Conservation (phyloP, 1,140 invertebrate genomes). For the Elymnias hypermnestra region DNA sequence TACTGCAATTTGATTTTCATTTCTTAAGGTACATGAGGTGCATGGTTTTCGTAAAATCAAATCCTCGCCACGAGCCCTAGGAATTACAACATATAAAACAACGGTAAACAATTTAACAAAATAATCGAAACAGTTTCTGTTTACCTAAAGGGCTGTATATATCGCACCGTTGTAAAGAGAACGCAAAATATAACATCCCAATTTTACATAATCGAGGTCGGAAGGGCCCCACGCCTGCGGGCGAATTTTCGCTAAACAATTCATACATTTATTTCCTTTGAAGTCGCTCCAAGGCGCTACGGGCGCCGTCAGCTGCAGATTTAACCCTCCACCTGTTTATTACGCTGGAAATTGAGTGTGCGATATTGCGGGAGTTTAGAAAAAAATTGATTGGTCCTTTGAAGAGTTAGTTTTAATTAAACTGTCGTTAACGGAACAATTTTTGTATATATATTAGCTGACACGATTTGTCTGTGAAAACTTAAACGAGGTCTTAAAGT, state of each 20-base stretch:
- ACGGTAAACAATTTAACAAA: no score
- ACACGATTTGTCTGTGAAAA: no score
- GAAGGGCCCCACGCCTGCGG: conserved; percentile 39
- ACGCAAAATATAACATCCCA: conserved; percentile 17
- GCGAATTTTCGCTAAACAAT: conserved; percentile 66
- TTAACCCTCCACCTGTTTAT: conserved; percentile 55
- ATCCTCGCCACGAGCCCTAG: no score
- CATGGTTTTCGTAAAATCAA: no score
- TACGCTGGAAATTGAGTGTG: conserved; percentile 46
- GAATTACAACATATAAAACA: no score
- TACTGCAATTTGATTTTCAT: no score
- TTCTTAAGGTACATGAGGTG: no score
- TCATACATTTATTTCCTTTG: conserved; percentile 71
- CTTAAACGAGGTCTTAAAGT: no score
- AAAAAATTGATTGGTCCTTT: conserved; percentile 14
- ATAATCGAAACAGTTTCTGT: neutral
- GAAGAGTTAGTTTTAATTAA: conserved; percentile 9
- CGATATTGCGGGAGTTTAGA: conserved; percentile 19
- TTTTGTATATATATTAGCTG: no score
- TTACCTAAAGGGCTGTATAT: neutral
- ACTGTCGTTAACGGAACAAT: no score
- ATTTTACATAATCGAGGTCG: conserved; percentile 43
- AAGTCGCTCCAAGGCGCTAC: conserved; percentile 43
- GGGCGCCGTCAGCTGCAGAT: conserved; percentile 61
- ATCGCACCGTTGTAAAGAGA: neutral